These are phyloP conservation scores for Myiotriccus ornatus DNA, from an alignment of 2,797 vertebrate genomes.

Conservation along the genomic window DNA sequence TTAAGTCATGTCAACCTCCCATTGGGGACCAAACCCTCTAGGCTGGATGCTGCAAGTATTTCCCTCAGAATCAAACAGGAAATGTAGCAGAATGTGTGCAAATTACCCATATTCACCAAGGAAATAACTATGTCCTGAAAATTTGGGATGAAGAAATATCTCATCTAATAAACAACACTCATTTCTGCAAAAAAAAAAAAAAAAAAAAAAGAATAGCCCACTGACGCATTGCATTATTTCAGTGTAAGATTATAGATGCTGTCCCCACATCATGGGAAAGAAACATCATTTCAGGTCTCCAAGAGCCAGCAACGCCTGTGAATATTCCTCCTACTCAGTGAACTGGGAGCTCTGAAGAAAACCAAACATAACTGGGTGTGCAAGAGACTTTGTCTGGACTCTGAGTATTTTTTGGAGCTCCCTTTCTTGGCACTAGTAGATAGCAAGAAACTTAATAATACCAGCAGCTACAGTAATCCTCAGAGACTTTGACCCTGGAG, in stretches of 20 bases:
- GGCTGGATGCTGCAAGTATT: not conserved
- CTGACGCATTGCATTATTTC: not conserved
- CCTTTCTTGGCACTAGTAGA: not conserved
- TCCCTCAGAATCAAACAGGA: not conserved
- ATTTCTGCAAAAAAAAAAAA: not conserved
- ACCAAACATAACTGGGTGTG: not conserved
- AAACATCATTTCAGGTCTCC: not conserved
- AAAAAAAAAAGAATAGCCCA: not conserved
- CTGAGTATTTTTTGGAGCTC: not conserved
- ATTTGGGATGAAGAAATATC: not conserved
- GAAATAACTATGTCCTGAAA: not conserved
- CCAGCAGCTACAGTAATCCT: not conserved
- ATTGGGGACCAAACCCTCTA: not conserved
- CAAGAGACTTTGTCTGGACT: not conserved
- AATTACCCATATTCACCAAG: not conserved
- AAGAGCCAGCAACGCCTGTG: not conserved
- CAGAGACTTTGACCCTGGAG: not conserved
- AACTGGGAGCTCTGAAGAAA: not conserved
- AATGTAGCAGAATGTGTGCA: not conserved
- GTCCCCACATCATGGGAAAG: not conserved
- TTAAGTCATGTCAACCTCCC: not conserved
- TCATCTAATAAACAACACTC: not conserved
- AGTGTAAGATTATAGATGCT: not conserved
- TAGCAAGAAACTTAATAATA: not conserved
- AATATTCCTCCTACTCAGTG: not conserved